A percentile compares a stretch with the other conserved stretches of the same genome.
phyloP scores from a whole-genome alignment of 2,797 vertebrate species.

The Sebastes diploproa region DNA sequence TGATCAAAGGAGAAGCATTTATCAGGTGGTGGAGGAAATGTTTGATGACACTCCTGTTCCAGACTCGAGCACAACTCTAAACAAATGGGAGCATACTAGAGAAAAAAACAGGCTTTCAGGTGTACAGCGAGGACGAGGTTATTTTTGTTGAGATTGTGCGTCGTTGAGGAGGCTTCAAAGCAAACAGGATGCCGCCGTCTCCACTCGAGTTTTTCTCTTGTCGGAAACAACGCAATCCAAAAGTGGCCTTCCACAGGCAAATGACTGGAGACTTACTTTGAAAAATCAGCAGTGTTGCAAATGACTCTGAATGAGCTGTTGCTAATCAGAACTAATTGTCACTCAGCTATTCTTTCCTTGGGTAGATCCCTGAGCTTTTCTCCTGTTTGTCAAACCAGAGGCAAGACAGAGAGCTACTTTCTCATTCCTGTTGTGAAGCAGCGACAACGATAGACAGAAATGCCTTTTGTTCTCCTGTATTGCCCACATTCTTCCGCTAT shows the following conservation, averaged over 20 bases:
- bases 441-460: slow-evolving; percentile 38
- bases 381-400: slow-evolving; percentile 22
- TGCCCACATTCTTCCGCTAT: slow-evolving; percentile 61
- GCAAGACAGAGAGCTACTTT: slow-evolving; percentile 20
- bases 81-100: slow-evolving; percentile 37
- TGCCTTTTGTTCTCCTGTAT: slow-evolving; percentile 56
- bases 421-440: slow-evolving; percentile 38
- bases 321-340: slow-evolving; percentile 84
- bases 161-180: slow-evolving; percentile 51
- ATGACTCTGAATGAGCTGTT: slow-evolving; percentile 56
- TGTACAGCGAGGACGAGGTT: slow-evolving; percentile 4
- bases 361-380: slow-evolving; percentile 36
- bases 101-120: slow-evolving; percentile 49
- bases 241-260: slow-evolving; percentile 13
- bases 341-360: slow-evolving; percentile 68
- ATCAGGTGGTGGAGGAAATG: slow-evolving; percentile 45
- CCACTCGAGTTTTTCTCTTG: slow-evolving; percentile 16
- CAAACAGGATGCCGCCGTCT: slow-evolving; percentile 27
- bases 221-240: slow-evolving; percentile 42
- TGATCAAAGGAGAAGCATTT: slow-evolving; percentile 59
- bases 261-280: slow-evolving; percentile 15
- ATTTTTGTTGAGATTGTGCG: slow-evolving; percentile 10
- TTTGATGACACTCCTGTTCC: slow-evolving; percentile 51
- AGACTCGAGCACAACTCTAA: slow-evolving; percentile 24
- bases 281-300: slow-evolving; percentile 33